phyloP scores from a whole-genome alignment of 2,797 vertebrate genomes.

The Pipistrellus nathusii region DNA sequence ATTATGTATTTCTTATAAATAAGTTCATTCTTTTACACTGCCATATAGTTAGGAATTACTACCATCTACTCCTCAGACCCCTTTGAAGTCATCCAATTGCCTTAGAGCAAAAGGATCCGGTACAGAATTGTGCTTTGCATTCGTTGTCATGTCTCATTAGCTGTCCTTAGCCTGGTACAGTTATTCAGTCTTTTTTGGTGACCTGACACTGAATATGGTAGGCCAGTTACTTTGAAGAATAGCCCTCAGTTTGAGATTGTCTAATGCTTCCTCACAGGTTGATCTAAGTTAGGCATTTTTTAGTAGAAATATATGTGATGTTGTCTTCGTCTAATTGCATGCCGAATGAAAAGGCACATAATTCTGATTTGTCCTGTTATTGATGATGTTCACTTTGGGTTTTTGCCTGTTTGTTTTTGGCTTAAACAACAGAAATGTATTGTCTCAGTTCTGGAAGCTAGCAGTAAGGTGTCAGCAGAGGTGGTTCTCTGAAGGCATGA shows the following conservation, averaged over 20 bases:
- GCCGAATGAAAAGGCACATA: background rate
- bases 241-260: background rate
- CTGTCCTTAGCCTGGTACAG: background rate
- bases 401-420: background rate
- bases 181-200: background rate
- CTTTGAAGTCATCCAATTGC: conserved; percentile 14
- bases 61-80: background rate
- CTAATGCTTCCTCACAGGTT: background rate
- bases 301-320: background rate
- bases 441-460: background rate
- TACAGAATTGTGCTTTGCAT: background rate
- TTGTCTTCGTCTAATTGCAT: background rate
- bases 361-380: background rate
- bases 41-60: background rate
- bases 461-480: background rate
- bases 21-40: background rate
- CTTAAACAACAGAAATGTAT: background rate
- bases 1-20: conserved; percentile 37
- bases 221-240: background rate
- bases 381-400: background rate
- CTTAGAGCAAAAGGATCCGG: background rate
- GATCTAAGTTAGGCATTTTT: background rate
- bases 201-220: background rate
- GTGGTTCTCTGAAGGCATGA: background rate
- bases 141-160: conserved; percentile 6